These are phyloP conservation scores for Phania funesta DNA, from an alignment of 2,888 invertebrate genomes.

Conservation along the genomic window DNA sequence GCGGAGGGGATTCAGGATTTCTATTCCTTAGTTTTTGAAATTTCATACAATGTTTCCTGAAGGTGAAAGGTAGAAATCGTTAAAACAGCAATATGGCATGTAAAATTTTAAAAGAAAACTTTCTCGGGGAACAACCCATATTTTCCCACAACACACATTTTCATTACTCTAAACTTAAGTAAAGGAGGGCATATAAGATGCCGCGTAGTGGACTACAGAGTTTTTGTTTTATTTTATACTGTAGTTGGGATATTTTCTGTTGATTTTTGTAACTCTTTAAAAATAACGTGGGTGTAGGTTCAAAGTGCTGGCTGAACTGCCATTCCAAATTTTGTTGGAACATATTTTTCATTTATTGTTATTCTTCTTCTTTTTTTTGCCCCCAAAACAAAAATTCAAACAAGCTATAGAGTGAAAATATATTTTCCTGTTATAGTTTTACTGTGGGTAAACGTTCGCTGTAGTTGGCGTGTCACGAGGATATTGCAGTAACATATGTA, in stretches of 20 bases:
- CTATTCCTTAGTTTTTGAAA: no score
- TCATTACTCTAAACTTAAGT: no score
- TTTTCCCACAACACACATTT: no score
- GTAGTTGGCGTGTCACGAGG: neutral
- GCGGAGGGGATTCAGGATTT: no score
- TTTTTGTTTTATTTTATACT: no score
- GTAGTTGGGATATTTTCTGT: slow-evolving; percentile 1
- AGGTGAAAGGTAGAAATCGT: no score
- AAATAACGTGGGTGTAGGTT: slow-evolving; percentile 22
- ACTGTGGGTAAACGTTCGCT: neutral
- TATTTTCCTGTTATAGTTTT: neutral
- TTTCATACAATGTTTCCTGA: no score
- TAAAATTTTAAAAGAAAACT: no score
- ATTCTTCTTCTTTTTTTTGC: neutral
- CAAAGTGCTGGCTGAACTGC: slow-evolving; percentile 8
- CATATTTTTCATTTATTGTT: slow-evolving; percentile 1
- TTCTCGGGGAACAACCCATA: no score
- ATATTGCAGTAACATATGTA: slow-evolving; percentile 13
- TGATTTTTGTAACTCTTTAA: neutral
- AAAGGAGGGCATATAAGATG: no score
- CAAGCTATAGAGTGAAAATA: slow-evolving; percentile 6
- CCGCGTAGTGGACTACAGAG: no score
- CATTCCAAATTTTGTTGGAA: slow-evolving; percentile 21
- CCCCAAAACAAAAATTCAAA: slow-evolving; percentile 12
- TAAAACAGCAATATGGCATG: no score